phyloP scores from a whole-genome alignment of 2,113 vertebrate species.

The Aphyosemion australe region DNA sequence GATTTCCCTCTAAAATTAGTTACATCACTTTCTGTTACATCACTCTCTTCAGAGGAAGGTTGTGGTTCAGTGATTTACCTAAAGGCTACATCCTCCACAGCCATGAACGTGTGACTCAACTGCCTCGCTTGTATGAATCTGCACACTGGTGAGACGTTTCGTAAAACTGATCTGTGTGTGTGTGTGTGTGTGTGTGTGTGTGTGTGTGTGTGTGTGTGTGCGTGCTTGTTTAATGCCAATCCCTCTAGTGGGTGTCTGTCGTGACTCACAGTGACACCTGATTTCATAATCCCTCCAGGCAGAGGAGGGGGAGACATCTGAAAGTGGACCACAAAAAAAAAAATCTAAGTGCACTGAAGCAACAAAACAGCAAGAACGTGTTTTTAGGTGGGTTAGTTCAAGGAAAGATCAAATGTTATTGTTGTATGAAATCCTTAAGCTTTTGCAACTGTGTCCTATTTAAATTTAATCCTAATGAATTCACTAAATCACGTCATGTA shows the following conservation, averaged over 20 bases:
- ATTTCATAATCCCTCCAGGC: conserved; percentile 17
- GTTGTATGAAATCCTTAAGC: no score
- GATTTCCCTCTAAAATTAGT: conserved; percentile 27
- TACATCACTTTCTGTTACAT: conserved; percentile 30
- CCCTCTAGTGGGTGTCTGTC: conserved; percentile 15
- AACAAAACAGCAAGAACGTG: no score
- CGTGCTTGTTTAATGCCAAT: neutral
- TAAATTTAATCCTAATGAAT: no score
- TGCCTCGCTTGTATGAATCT: neutral
- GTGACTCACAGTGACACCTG: conserved; percentile 1
- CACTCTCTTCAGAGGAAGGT: conserved; percentile 8
- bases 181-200: no score
- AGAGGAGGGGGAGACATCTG: no score
- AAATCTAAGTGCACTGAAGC: no score
- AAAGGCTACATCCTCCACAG: conserved; percentile 3
- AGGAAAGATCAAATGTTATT: no score
- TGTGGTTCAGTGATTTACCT: conserved; percentile 25
- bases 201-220: neutral
- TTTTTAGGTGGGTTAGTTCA: no score
- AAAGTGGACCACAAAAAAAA: no score
- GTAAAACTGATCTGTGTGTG: neutral
- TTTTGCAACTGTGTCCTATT: no score
- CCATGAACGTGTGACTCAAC: conserved; percentile 44
- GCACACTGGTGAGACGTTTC: neutral
- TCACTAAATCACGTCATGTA: no score